A percentile compares a stretch with the other conserved stretches of the same genome.
Evolutionary conservation across 2,797 vertebrate species (phyloP).

Genomic region (Syncerus caffer): DNA sequence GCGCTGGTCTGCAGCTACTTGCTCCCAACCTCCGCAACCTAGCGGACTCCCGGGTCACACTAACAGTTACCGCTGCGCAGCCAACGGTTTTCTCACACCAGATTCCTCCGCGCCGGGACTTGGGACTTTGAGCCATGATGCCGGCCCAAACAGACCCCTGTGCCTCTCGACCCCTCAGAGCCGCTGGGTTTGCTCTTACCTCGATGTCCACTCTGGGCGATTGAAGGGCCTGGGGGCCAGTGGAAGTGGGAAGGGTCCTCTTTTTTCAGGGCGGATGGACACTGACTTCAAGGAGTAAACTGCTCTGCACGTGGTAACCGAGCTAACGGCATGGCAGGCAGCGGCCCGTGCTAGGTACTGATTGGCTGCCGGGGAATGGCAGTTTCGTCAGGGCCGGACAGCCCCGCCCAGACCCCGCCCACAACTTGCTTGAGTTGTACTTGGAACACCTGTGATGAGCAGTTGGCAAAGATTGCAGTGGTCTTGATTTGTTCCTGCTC

Average conservation of each 20-base stretch:
- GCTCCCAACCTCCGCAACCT: rapidly evolving
- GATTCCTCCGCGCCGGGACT: constrained; percentile 31
- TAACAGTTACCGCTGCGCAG: neutral
- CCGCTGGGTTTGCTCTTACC: neutral
- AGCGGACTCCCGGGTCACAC: rapidly evolving
- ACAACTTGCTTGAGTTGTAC: neutral
- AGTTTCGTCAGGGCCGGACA: neutral
- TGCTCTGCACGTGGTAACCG: rapidly evolving
- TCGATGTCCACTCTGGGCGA: rapidly evolving
- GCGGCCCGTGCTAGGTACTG: neutral
- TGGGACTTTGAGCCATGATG: neutral
- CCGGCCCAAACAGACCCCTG: rapidly evolving
- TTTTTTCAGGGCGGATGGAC: constrained; percentile 2
- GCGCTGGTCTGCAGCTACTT: neutral
- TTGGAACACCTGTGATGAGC: neutral
- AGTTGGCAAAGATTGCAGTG: rapidly evolving
- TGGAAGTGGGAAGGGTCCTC: rapidly evolving
- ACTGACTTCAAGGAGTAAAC: rapidly evolving
- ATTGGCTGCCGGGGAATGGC: neutral
- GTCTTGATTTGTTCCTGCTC: rapidly evolving
- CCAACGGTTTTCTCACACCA: neutral
- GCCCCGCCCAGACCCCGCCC: neutral
- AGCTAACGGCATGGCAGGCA: neutral
- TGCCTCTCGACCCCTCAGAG: rapidly evolving
- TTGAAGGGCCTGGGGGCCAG: rapidly evolving